Percentiles rank a stretch among this genome's conserved stretches.
phyloP scores from a whole-genome alignment of 2,113 vertebrate species.

The Sebastes schlegelii region DNA sequence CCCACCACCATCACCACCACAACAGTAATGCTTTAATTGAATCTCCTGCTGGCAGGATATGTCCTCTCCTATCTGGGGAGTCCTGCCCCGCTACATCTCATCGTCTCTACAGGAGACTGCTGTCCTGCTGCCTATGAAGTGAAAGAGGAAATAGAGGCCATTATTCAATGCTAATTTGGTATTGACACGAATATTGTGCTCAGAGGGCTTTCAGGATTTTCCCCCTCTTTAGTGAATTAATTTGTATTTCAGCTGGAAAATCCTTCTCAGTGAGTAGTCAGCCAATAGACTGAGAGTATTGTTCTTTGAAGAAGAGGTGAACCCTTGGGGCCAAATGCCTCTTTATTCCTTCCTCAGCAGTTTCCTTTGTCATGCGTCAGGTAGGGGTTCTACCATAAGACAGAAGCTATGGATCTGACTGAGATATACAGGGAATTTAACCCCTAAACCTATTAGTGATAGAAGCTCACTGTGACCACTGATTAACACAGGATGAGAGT shows the following conservation, averaged over 20 bases:
- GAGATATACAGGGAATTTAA: conserved; percentile 18
- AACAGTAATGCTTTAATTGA: conserved; percentile 44
- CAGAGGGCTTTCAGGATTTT: conserved; percentile 2
- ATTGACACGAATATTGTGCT: conserved; percentile 60
- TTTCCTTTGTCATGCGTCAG: conserved; percentile 54
- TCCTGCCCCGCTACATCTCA: conserved; percentile 44
- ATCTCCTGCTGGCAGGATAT: conserved; percentile 52
- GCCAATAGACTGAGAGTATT: conserved; percentile 19
- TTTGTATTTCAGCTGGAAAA: conserved; percentile 49
- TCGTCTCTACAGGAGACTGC: conserved; percentile 56
- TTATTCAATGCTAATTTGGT: conserved; percentile 70
- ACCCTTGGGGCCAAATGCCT: conserved; percentile 23
- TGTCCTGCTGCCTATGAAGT: conserved; percentile 48
- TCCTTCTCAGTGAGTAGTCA: background rate
- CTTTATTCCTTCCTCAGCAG: conserved; percentile 41
- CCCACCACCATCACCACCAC: background rate
- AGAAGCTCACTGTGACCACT: background rate
- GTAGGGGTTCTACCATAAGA: conserved; percentile 42
- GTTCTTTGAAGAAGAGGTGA: conserved; percentile 52
- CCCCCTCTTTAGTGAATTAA: conserved; percentile 37
- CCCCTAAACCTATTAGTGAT: background rate
- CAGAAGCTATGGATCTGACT: conserved; percentile 10
- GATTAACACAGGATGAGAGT: background rate
- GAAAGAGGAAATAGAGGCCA: conserved; percentile 65
- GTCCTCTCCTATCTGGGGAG: conserved; percentile 21